These are phyloP conservation scores for Chloroceryle aenea DNA, from an alignment of 2,113 vertebrate species.

Conservation along the genomic window DNA sequence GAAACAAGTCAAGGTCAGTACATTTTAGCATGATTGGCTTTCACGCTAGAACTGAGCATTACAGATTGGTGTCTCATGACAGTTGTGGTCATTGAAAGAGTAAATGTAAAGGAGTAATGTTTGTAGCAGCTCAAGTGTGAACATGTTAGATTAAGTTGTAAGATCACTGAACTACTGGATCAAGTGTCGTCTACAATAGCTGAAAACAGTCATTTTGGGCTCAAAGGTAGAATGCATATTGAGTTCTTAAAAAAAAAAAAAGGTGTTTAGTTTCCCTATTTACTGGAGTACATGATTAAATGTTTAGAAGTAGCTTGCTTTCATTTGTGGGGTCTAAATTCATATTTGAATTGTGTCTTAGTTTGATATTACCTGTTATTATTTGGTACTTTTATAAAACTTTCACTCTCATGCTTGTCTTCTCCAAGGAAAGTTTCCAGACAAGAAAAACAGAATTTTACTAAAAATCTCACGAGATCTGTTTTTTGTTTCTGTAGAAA, in stretches of 20 bases:
- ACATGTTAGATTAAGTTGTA: neutral
- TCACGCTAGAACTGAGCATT: neutral
- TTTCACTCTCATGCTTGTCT: neutral
- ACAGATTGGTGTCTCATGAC: neutral
- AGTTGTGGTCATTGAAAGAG: neutral
- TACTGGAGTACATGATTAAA: neutral
- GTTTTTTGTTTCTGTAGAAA: neutral
- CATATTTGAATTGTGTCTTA: neutral
- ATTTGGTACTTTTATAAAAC: too few species aligned
- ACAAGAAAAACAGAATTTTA: neutral
- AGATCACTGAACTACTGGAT: neutral
- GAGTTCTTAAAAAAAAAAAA: neutral
- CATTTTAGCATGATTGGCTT: neutral
- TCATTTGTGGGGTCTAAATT: slow-evolving; percentile 29
- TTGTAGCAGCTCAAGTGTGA: neutral
- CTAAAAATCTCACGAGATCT: neutral
- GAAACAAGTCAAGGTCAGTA: neutral
- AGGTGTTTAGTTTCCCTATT: slow-evolving; percentile 10
- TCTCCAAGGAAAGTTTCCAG: neutral
- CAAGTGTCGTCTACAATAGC: neutral
- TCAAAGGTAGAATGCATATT: neutral
- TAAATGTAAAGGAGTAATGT: neutral
- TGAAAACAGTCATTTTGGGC: neutral
- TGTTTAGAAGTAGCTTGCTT: neutral
- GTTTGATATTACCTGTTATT: neutral